Conservation (phyloP, 2,113 vertebrate genomes). For the Thalassarche chlororhynchos region DNA sequence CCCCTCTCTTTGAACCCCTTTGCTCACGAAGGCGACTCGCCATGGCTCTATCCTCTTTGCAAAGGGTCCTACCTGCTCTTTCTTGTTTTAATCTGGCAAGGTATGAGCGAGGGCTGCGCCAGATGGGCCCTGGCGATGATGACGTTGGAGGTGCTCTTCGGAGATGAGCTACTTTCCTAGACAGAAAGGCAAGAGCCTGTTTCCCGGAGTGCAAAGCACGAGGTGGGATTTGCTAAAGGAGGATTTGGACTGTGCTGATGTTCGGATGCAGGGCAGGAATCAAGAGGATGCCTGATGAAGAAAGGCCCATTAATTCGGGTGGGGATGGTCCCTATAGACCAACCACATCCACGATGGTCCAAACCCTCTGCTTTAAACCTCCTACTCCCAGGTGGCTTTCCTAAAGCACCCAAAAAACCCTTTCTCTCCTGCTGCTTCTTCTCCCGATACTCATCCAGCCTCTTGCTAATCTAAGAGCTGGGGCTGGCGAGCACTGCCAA, state of each 20-base stretch:
- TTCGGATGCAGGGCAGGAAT: not conserved
- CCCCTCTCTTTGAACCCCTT: not conserved
- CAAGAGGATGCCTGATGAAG: rapidly evolving
- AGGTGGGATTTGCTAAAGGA: not conserved
- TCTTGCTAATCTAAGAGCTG: not conserved
- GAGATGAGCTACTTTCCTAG: not conserved
- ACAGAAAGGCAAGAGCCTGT: not conserved
- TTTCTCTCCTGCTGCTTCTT: not conserved
- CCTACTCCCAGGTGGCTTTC: not conserved
- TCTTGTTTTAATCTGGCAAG: not conserved
- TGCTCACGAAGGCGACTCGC: rapidly evolving
- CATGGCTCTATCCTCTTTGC: not conserved
- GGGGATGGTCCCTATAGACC: not conserved
- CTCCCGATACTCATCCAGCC: not conserved
- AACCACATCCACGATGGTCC: not conserved
- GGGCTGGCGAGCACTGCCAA: rapidly evolving
- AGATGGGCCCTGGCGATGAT: not conserved
- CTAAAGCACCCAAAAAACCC: not conserved
- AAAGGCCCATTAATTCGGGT: not conserved
- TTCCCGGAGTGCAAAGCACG: not conserved
- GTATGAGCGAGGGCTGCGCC: not conserved
- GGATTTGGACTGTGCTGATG: not conserved
- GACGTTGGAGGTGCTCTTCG: not conserved
- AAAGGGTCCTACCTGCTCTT: not conserved
- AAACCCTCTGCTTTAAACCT: not conserved